Evolutionary conservation across 1,140 invertebrate species (phyloP).

Genomic region (Drosophila guanche): DNA sequence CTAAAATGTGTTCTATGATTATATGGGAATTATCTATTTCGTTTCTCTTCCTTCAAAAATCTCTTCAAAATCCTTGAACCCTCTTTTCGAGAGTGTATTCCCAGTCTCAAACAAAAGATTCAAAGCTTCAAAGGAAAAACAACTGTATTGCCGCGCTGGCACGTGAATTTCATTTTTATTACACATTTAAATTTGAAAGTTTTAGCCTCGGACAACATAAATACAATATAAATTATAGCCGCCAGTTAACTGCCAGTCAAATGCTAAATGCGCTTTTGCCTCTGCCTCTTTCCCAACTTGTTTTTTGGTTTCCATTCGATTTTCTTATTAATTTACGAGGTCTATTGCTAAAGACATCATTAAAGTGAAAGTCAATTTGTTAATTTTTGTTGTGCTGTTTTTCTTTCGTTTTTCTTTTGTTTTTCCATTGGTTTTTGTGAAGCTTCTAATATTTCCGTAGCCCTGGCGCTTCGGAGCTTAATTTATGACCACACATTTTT

Average conservation of each 20-base stretch:
- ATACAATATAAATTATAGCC: conserved; percentile 38
- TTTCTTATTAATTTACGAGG: conserved; percentile 69
- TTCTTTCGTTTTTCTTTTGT: conserved; percentile 21
- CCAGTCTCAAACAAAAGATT: conserved; percentile 2
- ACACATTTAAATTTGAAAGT: conserved; percentile 59
- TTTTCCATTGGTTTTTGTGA: conserved; percentile 9
- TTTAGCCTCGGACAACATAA: conserved; percentile 23
- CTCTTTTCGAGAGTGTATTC: no score
- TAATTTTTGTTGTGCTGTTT: conserved; percentile 21
- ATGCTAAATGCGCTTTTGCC: conserved; percentile 15
- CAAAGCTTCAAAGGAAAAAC: conserved; percentile 22
- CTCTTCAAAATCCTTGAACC: no score
- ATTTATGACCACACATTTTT: conserved; percentile 71
- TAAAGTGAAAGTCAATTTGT: conserved; percentile 79
- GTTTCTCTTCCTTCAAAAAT: no score
- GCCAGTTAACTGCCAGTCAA: conserved; percentile 19
- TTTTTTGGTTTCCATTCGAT: conserved; percentile 24
- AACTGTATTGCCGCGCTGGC: conserved; percentile 42
- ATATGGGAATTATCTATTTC: no score
- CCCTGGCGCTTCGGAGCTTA: conserved; percentile 13
- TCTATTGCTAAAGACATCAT: conserved; percentile 70
- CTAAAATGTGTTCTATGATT: no score
- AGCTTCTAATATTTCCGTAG: conserved; percentile 46
- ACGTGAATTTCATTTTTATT: conserved; percentile 44
- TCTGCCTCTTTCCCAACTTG: conserved; percentile 12